Evolutionary conservation across 1,140 invertebrate genomes (phyloP).

Genomic region (Leptestheria dahalacensis): DNA sequence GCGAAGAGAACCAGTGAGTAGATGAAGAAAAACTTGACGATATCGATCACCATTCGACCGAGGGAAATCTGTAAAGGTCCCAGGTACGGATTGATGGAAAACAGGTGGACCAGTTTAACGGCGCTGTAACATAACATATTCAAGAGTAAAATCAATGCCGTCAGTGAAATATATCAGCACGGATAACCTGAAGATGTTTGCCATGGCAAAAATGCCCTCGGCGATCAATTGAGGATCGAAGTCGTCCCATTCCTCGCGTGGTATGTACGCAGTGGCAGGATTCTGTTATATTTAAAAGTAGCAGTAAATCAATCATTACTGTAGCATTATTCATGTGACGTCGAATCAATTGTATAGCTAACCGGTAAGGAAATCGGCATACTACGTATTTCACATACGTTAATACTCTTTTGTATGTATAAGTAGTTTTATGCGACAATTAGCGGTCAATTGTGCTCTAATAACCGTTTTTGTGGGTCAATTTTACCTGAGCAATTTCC

Average conservation of each 20-base stretch:
- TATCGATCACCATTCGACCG: constrained; percentile 71
- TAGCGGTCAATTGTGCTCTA: too few relatives aligned
- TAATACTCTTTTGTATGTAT: too few relatives aligned
- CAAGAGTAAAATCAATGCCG: neutral
- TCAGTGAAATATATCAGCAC: neutral
- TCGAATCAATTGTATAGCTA: too few relatives aligned
- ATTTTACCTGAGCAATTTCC: constrained; percentile 48
- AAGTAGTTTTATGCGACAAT: too few relatives aligned
- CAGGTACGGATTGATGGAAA: constrained; percentile 78
- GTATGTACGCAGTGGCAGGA: constrained; percentile 48
- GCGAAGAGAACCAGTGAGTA: constrained; percentile 66
- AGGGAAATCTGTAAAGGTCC: constrained; percentile 72
- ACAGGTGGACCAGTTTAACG: constrained; percentile 73
- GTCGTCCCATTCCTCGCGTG: constrained; percentile 73
- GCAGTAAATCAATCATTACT: too few relatives aligned
- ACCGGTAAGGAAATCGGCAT: too few relatives aligned
- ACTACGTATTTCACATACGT: too few relatives aligned
- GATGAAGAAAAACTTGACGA: constrained; percentile 75
- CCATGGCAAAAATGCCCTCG: constrained; percentile 85
- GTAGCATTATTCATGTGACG: too few relatives aligned
- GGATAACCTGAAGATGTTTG: constrained; percentile 71
- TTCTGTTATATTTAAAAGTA: too few relatives aligned
- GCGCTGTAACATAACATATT: constrained; percentile 38
- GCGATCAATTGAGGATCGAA: constrained; percentile 89
- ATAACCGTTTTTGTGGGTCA: too few relatives aligned